These are phyloP conservation scores for Masnerella sp. DNA, from an alignment of 2,888 invertebrate genomes.

Conservation along the genomic window DNA sequence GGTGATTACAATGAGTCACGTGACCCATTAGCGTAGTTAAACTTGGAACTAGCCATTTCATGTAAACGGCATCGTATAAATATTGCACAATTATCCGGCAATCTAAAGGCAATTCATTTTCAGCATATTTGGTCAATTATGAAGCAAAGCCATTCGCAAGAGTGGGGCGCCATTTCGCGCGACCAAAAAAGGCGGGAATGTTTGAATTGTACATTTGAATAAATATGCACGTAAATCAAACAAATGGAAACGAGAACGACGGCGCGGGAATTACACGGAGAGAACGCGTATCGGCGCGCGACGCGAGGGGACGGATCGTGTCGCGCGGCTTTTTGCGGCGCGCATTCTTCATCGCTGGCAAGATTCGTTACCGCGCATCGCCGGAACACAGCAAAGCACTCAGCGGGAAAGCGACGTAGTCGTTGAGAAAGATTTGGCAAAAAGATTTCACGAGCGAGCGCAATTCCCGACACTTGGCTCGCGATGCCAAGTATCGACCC, in stretches of 20 bases:
- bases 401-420: conserved; percentile 55
- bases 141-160: too few relatives aligned
- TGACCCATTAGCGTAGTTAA: too few relatives aligned
- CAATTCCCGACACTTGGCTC: conserved; percentile 54
- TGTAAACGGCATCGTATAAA: too few relatives aligned
- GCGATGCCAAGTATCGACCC: conserved; percentile 59
- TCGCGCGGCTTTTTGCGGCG: conserved; percentile 33
- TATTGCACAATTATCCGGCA: too few relatives aligned
- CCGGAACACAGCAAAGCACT: conserved; percentile 59
- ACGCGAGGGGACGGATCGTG: too few relatives aligned
- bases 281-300: too few relatives aligned
- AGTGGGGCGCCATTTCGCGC: background rate
- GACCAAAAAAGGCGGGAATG: background rate
- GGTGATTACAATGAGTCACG: too few relatives aligned
- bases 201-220: background rate
- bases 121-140: background rate
- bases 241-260: conserved; percentile 4
- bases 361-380: conserved; percentile 48
- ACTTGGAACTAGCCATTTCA: too few relatives aligned
- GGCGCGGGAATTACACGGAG: too few relatives aligned
- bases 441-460: conserved; percentile 54
- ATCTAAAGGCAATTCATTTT: background rate
- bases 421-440: conserved; percentile 58
- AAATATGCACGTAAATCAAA: conserved; percentile 19
- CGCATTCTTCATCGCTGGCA: conserved; percentile 52